A percentile compares a stretch with the other conserved stretches of the same genome.
These are phyloP conservation scores for Rhagonycha lutea DNA, from an alignment of 2,888 invertebrate species.

Conservation along the genomic window DNA sequence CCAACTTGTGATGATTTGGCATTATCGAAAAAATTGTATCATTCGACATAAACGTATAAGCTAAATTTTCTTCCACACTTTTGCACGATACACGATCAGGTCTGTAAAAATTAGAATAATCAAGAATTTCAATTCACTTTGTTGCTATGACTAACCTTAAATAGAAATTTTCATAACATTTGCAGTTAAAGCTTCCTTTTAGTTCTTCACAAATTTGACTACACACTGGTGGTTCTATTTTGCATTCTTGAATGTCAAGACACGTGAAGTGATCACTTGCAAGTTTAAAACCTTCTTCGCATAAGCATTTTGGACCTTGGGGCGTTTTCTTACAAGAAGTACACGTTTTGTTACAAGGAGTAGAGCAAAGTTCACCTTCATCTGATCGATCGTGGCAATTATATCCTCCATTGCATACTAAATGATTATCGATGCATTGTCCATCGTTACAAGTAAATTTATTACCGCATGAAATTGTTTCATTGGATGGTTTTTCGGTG, in stretches of 20 bases:
- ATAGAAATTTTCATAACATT: conserved; percentile 63
- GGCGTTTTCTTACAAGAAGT: conserved; percentile 69
- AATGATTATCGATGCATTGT: conserved; percentile 65
- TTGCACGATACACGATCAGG: background rate
- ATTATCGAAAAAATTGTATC: background rate
- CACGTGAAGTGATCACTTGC: conserved; percentile 62
- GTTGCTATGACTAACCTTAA: conserved; percentile 55
- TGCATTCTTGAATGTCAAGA: conserved; percentile 75
- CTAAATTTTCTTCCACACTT: background rate
- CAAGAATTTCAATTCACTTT: background rate
- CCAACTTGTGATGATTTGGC: background rate
- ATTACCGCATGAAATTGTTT: conserved; percentile 47
- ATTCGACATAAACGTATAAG: background rate
- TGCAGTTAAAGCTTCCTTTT: conserved; percentile 62
- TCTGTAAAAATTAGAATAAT: background rate
- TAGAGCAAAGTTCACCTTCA: conserved; percentile 68
- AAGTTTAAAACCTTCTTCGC: conserved; percentile 63
- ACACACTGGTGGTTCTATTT: conserved; percentile 59
- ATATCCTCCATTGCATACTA: conserved; percentile 65
- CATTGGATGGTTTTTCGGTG: background rate
- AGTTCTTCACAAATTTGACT: conserved; percentile 67
- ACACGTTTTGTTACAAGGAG: conserved; percentile 53
- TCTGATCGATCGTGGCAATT: conserved; percentile 75
- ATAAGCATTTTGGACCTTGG: conserved; percentile 67
- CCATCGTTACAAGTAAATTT: conserved; percentile 62